Evolutionary conservation across 1,140 invertebrate genomes (phyloP).

Genomic region (Neodiprion lecontei): DNA sequence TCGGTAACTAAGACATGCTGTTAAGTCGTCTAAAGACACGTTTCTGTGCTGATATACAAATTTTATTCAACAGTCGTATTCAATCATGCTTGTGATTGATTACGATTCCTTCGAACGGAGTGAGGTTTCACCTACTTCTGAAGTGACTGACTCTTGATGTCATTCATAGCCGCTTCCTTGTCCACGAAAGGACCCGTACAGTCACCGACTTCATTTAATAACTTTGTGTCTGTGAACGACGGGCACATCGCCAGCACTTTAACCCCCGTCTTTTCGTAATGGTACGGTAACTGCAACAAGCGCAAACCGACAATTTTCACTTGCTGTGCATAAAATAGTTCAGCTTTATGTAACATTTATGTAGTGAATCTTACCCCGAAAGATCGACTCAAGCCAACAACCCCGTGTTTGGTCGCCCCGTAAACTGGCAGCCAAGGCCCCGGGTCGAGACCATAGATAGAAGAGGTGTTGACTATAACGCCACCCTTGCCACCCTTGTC

Average conservation of each 20-base stretch:
- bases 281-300: not conserved
- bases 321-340: not conserved
- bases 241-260: constrained; percentile 58
- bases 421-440: constrained; percentile 66
- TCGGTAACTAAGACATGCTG: not conserved
- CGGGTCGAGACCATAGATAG: constrained; percentile 66
- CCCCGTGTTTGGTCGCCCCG: constrained; percentile 68
- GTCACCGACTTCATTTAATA: constrained; percentile 36
- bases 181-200: constrained; percentile 25
- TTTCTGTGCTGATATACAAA: not conserved
- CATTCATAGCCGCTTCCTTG: too few species aligned
- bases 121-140: too few species aligned
- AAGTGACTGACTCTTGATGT: constrained; percentile 26
- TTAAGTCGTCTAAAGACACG: not conserved
- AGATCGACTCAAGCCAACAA: constrained; percentile 49
- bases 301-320: not conserved
- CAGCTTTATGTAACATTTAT: not conserved
- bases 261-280: constrained; percentile 50
- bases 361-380: constrained; percentile 27
- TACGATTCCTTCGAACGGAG: not conserved
- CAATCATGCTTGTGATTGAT: not conserved
- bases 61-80: not conserved
- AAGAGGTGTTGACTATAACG: constrained; percentile 57
- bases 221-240: constrained; percentile 57
- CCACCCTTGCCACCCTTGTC: constrained; percentile 45